Evolutionary conservation across 2,113 vertebrate species (phyloP).

Genomic region (Chionodraco myersi): DNA sequence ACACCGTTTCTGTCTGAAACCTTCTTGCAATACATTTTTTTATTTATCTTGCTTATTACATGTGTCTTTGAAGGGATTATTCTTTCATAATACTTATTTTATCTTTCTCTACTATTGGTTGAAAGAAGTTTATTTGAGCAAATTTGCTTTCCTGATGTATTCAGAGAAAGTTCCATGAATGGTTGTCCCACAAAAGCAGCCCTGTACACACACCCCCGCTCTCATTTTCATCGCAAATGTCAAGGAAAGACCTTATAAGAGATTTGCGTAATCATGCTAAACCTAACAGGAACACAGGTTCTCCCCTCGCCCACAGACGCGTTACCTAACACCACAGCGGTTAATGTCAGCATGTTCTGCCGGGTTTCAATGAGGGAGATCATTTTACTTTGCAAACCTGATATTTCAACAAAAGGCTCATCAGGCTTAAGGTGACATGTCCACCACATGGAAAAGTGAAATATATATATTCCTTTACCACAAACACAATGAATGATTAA

Average conservation of each 20-base stretch:
- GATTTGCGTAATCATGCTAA: constrained; percentile 48
- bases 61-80: not conserved
- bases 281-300: constrained; percentile 39
- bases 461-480: not conserved
- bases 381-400: constrained; percentile 4
- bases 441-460: not conserved
- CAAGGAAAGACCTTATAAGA: constrained; percentile 52
- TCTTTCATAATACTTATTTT: not conserved
- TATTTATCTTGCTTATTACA: not conserved
- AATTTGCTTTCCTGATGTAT: not conserved
- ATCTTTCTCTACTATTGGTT: not conserved
- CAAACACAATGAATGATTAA: not conserved
- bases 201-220: not conserved
- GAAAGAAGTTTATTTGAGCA: not conserved
- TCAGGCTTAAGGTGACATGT: not conserved
- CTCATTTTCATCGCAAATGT: constrained; percentile 51
- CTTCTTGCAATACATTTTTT: not conserved
- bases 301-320: constrained; percentile 40
- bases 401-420: constrained; percentile 7
- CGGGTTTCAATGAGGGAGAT: constrained; percentile 12
- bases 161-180: constrained; percentile 2
- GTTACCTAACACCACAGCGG: constrained; percentile 53
- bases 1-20: not conserved
- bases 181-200: constrained; percentile 16
- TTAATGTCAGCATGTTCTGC: constrained; percentile 50